Evolutionary conservation across 2,113 vertebrate genomes (phyloP).

Genomic region (Pangasianodon gigas): DNA sequence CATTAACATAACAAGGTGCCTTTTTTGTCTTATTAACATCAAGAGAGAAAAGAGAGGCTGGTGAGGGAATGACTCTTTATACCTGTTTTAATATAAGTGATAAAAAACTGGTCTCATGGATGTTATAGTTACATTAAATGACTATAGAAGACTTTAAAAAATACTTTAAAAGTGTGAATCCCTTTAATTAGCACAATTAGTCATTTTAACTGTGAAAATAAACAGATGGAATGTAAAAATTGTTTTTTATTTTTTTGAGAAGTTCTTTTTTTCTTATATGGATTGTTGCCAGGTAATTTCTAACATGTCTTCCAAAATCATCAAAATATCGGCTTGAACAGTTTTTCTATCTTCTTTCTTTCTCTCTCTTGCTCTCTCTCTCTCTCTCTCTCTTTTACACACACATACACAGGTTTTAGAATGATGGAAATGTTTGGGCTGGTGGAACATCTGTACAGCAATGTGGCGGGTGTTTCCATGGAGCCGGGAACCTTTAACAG

Average conservation of each 20-base stretch:
- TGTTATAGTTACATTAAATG: neutral
- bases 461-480: conserved; percentile 89
- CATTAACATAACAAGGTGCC: neutral
- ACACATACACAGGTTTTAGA: conserved; percentile 81
- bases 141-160: no score
- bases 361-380: neutral
- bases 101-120: neutral
- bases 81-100: neutral
- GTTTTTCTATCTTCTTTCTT: neutral
- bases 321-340: neutral
- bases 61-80: neutral
- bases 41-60: neutral
- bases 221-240: neutral
- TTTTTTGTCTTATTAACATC: neutral
- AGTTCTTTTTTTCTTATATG: neutral
- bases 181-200: neutral
- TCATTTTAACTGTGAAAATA: neutral
- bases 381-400: neutral
- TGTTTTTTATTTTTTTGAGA: no score
- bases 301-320: neutral
- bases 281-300: neutral
- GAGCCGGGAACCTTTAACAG: conserved; percentile 94
- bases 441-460: conserved; percentile 85
- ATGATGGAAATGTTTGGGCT: conserved; percentile 99
- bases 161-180: neutral